These are phyloP conservation scores for Lasioglossum zephyrum DNA, from an alignment of 2,888 invertebrate species.

Conservation along the genomic window DNA sequence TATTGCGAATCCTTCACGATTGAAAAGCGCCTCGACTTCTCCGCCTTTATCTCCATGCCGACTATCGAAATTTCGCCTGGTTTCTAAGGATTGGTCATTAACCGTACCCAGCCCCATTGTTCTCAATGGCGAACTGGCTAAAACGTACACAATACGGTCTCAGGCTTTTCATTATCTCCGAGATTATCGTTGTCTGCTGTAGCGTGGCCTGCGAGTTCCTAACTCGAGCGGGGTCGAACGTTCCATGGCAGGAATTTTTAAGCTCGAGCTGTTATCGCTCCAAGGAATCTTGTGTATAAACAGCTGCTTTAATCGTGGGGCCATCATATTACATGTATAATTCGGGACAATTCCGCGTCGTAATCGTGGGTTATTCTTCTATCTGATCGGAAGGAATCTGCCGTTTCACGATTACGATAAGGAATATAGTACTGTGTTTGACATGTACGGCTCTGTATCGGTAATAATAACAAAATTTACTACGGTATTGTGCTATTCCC, in stretches of 20 bases:
- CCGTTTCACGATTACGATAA: slow-evolving; percentile 49
- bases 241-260: slow-evolving; percentile 25
- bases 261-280: slow-evolving; percentile 20
- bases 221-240: slow-evolving; percentile 54
- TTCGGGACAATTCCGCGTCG: not conserved
- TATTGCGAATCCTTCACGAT: slow-evolving; percentile 34
- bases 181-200: slow-evolving; percentile 73
- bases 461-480: not conserved
- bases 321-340: not conserved
- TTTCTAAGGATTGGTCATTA: slow-evolving; percentile 77
- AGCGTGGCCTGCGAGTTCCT: slow-evolving; percentile 50
- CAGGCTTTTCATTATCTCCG: slow-evolving; percentile 72
- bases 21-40: slow-evolving; percentile 47
- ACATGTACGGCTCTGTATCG: not conserved
- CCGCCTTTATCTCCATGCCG: slow-evolving; percentile 32
- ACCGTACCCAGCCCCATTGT: slow-evolving; percentile 73
- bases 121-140: slow-evolving; percentile 71
- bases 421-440: not conserved
- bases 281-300: slow-evolving; percentile 7
- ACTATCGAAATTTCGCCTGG: slow-evolving; percentile 67
- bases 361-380: not conserved
- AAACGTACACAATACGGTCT: slow-evolving; percentile 74
- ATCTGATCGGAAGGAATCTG: slow-evolving; percentile 23
- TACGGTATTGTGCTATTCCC: not conserved
- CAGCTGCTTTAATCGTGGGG: slow-evolving; percentile 14